Base-by-base conservation (phyloP, 2,797 vertebrate species). In the Aeoliscus strigatus region DNA sequence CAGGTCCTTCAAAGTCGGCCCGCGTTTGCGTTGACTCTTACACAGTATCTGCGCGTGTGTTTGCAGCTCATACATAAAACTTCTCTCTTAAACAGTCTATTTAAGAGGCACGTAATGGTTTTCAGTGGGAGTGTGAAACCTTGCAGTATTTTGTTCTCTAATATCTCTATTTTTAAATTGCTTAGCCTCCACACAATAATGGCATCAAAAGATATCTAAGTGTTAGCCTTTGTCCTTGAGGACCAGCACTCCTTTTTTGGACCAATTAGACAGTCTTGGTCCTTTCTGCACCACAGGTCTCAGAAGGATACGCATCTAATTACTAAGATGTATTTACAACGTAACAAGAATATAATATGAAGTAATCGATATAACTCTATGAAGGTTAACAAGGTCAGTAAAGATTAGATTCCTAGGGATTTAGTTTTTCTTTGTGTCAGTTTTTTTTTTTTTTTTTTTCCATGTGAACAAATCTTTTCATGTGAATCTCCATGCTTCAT, bases 21-120 rank as follows among this genome's bases (percentile, higher is more conserved):
- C 3, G 45, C 71, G 70, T 79, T 76, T 75, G 42, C 50, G 42
- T 66, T 61, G 51, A 50, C 59, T 10, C 52, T n/a, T 56, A 75
- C 71, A 45, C 58, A 34, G 31, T 60, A 60, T 60, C 51, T 43
- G 40, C 51, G n/a, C n/a, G n/a, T n/a, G n/a, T n/a, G n/a, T 23
- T 51, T 57, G 38, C 49, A 58, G 46, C 66, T 57, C 53, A 29
- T 27, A 45, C 61, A 59, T 63, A 51, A 64, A 65, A 66, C 58
- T 26, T 38, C 4, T 2, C 53, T 47, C 39, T 23, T 45, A 7
- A 43, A 28, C 26, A 13, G 12, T 28, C 23, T 13, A 9, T 50
- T 14, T 43, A 50, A 56, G 39, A 14, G 12, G 3, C 40, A 42
- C 4, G 8, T 42, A 37, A 62, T 49, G 53, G 35, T 52, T 69